phyloP scores from a whole-genome alignment of 2,888 invertebrate genomes.

The Tetanocera ferruginea region DNA sequence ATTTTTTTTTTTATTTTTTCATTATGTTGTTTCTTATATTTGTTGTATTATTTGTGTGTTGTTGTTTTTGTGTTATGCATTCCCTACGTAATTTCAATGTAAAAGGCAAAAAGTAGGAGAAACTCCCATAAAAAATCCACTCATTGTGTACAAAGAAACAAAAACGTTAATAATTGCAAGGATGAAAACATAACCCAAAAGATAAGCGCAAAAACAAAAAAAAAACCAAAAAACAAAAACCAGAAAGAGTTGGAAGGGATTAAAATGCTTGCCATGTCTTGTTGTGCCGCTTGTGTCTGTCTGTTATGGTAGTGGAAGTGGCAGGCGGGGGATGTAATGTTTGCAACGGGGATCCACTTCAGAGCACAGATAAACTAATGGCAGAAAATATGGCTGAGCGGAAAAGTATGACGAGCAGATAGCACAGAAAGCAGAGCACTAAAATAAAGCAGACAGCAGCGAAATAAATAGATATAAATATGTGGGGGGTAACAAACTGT shows the following conservation, averaged over 20 bases:
- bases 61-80: not conserved
- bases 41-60: not conserved
- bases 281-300: not conserved
- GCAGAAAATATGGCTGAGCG: not conserved
- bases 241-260: slow-evolving; percentile 31
- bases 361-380: slow-evolving; percentile 14
- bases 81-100: not conserved
- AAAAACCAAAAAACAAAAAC: not conserved
- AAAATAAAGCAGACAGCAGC: not conserved
- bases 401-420: not conserved
- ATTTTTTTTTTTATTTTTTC: not conserved
- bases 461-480: not conserved
- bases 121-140: slow-evolving; percentile 39
- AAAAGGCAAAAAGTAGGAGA: slow-evolving; percentile 26
- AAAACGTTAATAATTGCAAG: slow-evolving; percentile 44
- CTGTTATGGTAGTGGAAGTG: not conserved
- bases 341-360: not conserved
- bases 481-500: not conserved
- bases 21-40: not conserved
- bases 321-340: not conserved
- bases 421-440: not conserved
- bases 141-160: slow-evolving; percentile 42
- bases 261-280: slow-evolving; percentile 17
- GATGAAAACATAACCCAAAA: slow-evolving; percentile 38
- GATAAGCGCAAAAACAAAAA: slow-evolving; percentile 19